Conservation (phyloP, 2,797 vertebrate species). For the Mus spretus region DNA sequence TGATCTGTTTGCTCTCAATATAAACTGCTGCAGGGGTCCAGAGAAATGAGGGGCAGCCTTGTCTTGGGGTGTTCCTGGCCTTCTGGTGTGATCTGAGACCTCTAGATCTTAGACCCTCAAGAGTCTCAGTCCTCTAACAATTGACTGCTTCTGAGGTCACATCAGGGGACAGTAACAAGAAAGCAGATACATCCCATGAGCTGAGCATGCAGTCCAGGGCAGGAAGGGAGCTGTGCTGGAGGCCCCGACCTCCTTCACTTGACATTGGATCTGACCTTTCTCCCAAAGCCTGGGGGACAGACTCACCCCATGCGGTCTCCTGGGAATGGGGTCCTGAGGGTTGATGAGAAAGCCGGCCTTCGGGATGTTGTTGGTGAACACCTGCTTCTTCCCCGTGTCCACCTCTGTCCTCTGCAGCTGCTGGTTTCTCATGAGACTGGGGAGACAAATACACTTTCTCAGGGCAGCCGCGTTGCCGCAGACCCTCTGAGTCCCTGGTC, state of each 20-base stretch:
- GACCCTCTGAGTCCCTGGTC: too few relatives aligned
- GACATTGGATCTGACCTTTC: background rate
- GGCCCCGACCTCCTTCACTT: fast-evolving
- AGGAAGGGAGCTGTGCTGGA: background rate
- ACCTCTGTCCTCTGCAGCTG: conserved; percentile 65
- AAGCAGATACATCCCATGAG: fast-evolving
- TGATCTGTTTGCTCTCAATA: too few relatives aligned
- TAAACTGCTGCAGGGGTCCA: background rate
- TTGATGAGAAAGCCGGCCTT: conserved; percentile 72
- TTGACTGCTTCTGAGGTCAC: too few relatives aligned
- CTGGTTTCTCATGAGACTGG: conserved; percentile 82
- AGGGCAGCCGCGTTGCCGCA: fast-evolving
- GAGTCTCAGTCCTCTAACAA: background rate
- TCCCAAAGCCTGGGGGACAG: background rate
- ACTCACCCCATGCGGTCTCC: conserved; percentile 80
- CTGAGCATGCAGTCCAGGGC: background rate
- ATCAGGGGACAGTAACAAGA: background rate
- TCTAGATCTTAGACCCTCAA: background rate
- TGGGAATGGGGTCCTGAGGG: conserved; percentile 29
- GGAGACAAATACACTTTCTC: conserved; percentile 63
- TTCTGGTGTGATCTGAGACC: background rate
- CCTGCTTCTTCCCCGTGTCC: conserved; percentile 79
- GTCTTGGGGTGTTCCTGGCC: background rate
- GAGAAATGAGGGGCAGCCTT: background rate
- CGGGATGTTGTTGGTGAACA: conserved; percentile 76